Base-by-base conservation (phyloP, 2,113 vertebrate genomes). In the Cricetomys ansorgei region DNA sequence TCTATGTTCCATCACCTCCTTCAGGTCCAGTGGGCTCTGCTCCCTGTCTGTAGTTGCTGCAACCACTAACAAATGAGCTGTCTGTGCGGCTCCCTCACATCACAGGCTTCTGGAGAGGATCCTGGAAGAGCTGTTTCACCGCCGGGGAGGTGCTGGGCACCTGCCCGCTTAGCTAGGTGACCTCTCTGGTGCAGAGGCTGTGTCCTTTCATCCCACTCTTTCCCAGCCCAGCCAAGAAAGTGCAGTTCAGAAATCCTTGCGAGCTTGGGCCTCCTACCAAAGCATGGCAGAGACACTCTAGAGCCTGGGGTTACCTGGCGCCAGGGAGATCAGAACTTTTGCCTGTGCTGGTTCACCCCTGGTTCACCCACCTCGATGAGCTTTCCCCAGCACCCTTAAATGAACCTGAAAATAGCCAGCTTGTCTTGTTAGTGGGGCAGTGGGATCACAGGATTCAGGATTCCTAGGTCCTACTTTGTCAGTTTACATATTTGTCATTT, bases 131-230 rank as follows among this genome's bases (percentile, higher is more conserved):
- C 53, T 88, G 27, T 43, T 48, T 69, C 40, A 50, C 34, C 21
- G n/a, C 3, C 4, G 3, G 59, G 79, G 31, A 70, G 53, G 19
- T 0, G 1, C 72, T n/a, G 29, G 65, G 23, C 4, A 4, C 72
- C 92, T 86, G 65, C 48, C 65, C 37, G 21, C 5, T 67, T 43
- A 50, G 62, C 69, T 37, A 34, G 55, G 50, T 84, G 75, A 50
- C 21, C 75, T 65, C 77, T 89, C 90, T 55, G 37, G 10, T 72
- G 50, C 85, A 73, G 37, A 70, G n/a, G 34, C 84, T 89, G n/a
- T 92, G 45, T 45, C n/a, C 34, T 96, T 81, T 55, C 43, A 11
- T 64, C 7, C 84, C 27, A 40, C 17, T 40, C 31, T 55, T 64
- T 37, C 55, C 15, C 27, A 1, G 67, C 64, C 15, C 25, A 40